Evolutionary conservation across 1,140 invertebrate genomes (phyloP).

Genomic region (Prorops nasuta): DNA sequence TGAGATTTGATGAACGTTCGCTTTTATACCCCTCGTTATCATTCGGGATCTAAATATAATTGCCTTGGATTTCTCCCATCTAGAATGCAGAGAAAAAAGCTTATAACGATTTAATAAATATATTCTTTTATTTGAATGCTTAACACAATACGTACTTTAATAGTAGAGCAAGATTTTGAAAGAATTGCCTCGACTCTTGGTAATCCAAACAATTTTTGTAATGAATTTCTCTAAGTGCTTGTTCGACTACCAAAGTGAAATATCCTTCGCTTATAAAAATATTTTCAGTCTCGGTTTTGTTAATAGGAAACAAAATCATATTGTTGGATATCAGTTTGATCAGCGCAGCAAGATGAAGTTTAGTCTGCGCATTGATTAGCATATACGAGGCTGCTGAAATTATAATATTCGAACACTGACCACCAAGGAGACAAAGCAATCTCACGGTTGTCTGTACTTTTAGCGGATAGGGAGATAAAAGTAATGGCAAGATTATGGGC

Average conservation of each 20-base stretch:
- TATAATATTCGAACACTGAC: slow-evolving; percentile 45
- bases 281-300: slow-evolving; percentile 54
- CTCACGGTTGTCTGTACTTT: slow-evolving; percentile 57
- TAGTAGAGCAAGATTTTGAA: slow-evolving; percentile 54
- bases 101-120: not conserved
- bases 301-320: slow-evolving; percentile 49
- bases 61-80: slow-evolving; percentile 57
- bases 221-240: slow-evolving; percentile 48
- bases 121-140: not conserved
- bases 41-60: slow-evolving; percentile 49
- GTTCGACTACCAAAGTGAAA: slow-evolving; percentile 57
- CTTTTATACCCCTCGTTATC: slow-evolving; percentile 51
- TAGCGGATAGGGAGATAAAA: slow-evolving; percentile 43
- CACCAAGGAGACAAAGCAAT: slow-evolving; percentile 46
- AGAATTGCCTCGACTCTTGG: slow-evolving; percentile 40
- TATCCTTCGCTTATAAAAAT: slow-evolving; percentile 46
- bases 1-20: slow-evolving; percentile 55
- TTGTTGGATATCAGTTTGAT: slow-evolving; percentile 56
- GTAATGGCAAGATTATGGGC: slow-evolving; percentile 38
- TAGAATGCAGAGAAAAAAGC: slow-evolving; percentile 19
- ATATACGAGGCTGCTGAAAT: slow-evolving; percentile 46
- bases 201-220: slow-evolving; percentile 28
- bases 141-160: slow-evolving; percentile 43
- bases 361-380: slow-evolving; percentile 44
- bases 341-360: slow-evolving; percentile 55